Evolutionary conservation across 2,888 invertebrate genomes (phyloP), one percentile per base, ranked within the genome.

Genomic region (Tipula helvola): DNA sequence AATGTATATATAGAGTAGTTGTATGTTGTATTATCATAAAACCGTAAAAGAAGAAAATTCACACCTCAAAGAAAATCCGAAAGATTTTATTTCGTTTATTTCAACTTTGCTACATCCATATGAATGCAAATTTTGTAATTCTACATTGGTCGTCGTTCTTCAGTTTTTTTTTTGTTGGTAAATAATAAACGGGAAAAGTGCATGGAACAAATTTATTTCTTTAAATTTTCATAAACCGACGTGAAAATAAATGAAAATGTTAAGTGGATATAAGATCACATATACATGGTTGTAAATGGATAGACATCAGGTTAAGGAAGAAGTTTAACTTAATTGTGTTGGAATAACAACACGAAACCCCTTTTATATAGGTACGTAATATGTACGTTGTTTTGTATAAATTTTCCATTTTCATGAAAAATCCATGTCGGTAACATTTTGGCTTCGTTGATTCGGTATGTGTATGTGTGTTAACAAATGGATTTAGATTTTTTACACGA

Each of bases 191-290:
- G 10, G 8, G 57, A 57, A 28, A 57, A 71, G 28, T 71, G 71
- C 71, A 71, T 71, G 10, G 71, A 71, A 28, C 28, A 28, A 28
- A 28, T 8, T 28, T 28, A 28, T 71, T 71, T 71, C 8, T 71
- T 71, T 10, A 71, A 71, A 28, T 71, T 71, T 71, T 71, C 28
- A 71, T 71, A 71, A 71, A 71, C 71, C 71, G 28, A 71, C 28
- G 71, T 71, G 71, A 71, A 71, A 71, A 71, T 71, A 71, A 71
- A 71, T 71, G 71, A 71, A 71, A 71, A 71, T 71, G 71, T 71
- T 71, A 71, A 71, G 71, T 71, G 71, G 71, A 71, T 10, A 71
- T 71, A 71, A 71, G 71, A 71, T 71, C 71, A 28, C 71, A 4
- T 28, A 8, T 28, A 71, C 28, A 39, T 44, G 12, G 44, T 41